These are phyloP conservation scores for Percopsis transmontana DNA, from an alignment of 2,113 vertebrate genomes.

Conservation along the genomic window DNA sequence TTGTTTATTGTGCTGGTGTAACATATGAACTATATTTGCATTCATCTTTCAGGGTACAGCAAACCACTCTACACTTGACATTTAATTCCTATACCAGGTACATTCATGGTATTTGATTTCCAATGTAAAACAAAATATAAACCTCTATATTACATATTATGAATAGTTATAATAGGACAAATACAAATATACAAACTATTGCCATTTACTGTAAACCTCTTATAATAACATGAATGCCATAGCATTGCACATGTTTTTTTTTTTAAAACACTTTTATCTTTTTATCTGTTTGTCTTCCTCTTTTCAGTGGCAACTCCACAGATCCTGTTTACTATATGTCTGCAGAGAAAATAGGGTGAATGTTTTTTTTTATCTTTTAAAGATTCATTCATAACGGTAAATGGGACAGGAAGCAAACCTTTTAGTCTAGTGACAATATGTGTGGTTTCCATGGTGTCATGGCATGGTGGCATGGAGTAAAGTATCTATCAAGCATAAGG, in stretches of 20 bases:
- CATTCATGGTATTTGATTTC: too few relatives aligned
- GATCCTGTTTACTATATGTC: conserved; percentile 7
- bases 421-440: neutral
- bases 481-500: too few relatives aligned
- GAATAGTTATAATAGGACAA: too few relatives aligned
- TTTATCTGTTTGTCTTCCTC: neutral
- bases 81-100: conserved; percentile 4
- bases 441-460: neutral
- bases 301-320: conserved; percentile 28
- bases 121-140: too few relatives aligned
- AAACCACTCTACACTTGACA: conserved; percentile 42
- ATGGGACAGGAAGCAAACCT: neutral
- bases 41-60: conserved; percentile 50
- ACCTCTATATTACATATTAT: too few relatives aligned
- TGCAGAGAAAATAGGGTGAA: conserved; percentile 54
- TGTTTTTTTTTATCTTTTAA: neutral
- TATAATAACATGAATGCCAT: too few relatives aligned
- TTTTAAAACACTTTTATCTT: neutral
- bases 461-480: too few relatives aligned
- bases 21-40: too few relatives aligned
- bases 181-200: too few relatives aligned
- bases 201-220: too few relatives aligned
- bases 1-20: neutral
- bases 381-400: neutral
- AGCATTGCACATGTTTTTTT: too few relatives aligned